These are phyloP conservation scores for Sorex maritimensis DNA, from an alignment of 2,797 vertebrate genomes.

Conservation along the genomic window DNA sequence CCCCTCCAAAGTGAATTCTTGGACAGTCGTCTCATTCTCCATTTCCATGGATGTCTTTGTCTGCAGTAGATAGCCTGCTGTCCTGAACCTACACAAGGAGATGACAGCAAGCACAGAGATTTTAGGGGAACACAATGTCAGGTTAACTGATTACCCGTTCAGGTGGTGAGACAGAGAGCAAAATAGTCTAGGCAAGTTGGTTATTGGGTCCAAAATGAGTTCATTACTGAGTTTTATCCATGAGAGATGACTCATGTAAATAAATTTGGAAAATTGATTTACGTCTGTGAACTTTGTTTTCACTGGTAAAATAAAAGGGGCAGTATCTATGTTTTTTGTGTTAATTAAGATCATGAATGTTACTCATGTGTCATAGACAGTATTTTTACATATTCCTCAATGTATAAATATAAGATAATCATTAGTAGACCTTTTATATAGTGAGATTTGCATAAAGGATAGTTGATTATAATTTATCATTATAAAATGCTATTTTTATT, in stretches of 20 bases:
- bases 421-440: background rate
- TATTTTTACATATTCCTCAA: background rate
- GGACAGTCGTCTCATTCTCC: background rate
- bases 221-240: background rate
- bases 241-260: too few relatives aligned
- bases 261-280: background rate
- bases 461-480: background rate
- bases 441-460: background rate
- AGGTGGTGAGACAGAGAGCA: background rate
- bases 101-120: background rate
- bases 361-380: background rate
- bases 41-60: background rate
- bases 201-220: background rate
- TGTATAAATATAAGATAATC: background rate
- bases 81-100: background rate
- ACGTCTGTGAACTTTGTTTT: background rate
- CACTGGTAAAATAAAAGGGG: background rate
- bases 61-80: background rate
- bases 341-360: background rate
- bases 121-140: rapidly evolving
- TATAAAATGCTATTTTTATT: background rate
- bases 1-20: conserved; percentile 2
- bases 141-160: background rate
- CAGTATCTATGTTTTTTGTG: background rate
- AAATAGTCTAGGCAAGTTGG: rapidly evolving